Conservation (phyloP, 2,888 invertebrate genomes). For the Microctonus hyperodae region DNA sequence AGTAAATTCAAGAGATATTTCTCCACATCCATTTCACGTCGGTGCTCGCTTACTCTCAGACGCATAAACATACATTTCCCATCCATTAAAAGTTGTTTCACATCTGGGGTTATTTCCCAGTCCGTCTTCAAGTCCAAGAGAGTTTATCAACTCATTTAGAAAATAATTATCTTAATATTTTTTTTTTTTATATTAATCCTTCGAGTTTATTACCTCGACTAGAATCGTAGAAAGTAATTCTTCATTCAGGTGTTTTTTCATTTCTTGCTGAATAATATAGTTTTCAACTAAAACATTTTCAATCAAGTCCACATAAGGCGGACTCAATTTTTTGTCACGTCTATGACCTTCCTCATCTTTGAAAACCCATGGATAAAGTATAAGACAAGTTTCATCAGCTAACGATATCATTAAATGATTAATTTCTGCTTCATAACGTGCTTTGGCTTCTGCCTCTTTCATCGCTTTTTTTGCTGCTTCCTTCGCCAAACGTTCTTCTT, state of each 20-base stretch:
- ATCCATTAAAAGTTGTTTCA: slow-evolving; percentile 50
- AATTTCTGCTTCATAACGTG: slow-evolving; percentile 57
- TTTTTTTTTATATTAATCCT: slow-evolving; percentile 5
- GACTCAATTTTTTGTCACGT: slow-evolving; percentile 55
- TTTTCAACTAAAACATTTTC: slow-evolving; percentile 53
- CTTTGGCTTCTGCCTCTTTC: slow-evolving; percentile 54
- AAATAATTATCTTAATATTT: slow-evolving; percentile 4
- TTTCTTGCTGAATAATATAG: slow-evolving; percentile 53
- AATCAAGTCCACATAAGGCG: slow-evolving; percentile 54
- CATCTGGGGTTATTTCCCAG: slow-evolving; percentile 47
- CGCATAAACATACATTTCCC: slow-evolving; percentile 57
- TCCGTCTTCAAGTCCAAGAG: slow-evolving; percentile 42
- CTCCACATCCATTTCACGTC: slow-evolving; percentile 51
- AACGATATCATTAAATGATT: slow-evolving; percentile 50
- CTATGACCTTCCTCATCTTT: slow-evolving; percentile 59
- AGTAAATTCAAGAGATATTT: slow-evolving; percentile 49
- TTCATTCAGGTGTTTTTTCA: slow-evolving; percentile 51
- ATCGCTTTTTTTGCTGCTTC: slow-evolving; percentile 53
- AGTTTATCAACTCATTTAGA: not conserved
- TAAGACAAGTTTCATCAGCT: slow-evolving; percentile 51
- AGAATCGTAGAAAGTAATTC: slow-evolving; percentile 49
- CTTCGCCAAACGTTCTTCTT: slow-evolving; percentile 53
- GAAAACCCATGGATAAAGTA: slow-evolving; percentile 60
- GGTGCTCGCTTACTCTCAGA: slow-evolving; percentile 47
- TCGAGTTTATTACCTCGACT: slow-evolving; percentile 45